phyloP scores from a whole-genome alignment of 1,140 invertebrate genomes.

The Plectus sambesii region DNA sequence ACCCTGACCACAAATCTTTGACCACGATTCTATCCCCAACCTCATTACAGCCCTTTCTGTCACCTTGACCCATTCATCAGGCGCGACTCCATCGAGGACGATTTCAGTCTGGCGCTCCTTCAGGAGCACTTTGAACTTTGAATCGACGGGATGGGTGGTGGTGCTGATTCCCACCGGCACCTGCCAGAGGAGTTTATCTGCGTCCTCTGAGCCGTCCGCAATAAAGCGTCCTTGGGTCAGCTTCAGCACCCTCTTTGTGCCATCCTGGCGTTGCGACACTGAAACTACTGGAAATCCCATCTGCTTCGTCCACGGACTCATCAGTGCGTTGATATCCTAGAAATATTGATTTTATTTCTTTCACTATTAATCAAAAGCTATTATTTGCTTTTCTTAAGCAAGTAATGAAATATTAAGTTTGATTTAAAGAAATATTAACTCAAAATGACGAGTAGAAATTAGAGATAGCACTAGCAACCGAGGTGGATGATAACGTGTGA shows the following conservation, averaged over 20 bases:
- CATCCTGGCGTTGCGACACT: conserved; percentile 46
- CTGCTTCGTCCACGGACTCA: conserved; percentile 87
- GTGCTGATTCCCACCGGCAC: conserved; percentile 72
- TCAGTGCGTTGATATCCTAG: conserved; percentile 69
- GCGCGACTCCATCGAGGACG: conserved; percentile 57
- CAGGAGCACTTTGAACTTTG: conserved; percentile 56
- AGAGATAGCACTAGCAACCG: too few species aligned
- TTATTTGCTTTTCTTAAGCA: too few species aligned
- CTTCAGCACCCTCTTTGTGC: conserved; percentile 59
- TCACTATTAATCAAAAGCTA: too few species aligned
- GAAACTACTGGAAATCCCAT: conserved; percentile 71
- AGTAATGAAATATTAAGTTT: too few species aligned
- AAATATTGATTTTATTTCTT: conserved; percentile 16
- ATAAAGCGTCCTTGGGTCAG: conserved; percentile 32
- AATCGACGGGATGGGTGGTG: conserved; percentile 57
- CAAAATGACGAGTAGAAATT: too few species aligned
- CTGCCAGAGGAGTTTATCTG: conserved; percentile 17
- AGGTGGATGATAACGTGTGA: too few species aligned
- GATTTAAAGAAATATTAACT: too few species aligned
- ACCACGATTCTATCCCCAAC: too few species aligned
- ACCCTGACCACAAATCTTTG: too few species aligned
- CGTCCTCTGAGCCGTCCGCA: conserved; percentile 24
- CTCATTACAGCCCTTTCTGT: too few species aligned
- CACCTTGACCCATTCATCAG: conserved; percentile 71
- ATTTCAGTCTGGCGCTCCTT: conserved; percentile 51